Evolutionary conservation across 2,113 vertebrate species (phyloP).

Genomic region (Perognathus longimembris): DNA sequence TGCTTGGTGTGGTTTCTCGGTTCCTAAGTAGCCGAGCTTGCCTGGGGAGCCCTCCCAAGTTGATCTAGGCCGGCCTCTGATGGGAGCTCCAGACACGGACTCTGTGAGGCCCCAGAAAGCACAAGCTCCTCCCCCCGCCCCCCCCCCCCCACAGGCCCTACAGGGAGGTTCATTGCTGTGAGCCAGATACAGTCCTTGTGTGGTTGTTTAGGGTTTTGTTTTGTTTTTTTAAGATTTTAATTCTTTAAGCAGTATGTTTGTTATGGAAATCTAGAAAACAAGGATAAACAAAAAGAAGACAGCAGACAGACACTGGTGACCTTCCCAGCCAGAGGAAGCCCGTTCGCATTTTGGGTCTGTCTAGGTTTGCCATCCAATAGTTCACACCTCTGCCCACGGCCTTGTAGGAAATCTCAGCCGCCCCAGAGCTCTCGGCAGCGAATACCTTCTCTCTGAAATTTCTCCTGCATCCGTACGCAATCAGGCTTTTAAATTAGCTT

Average conservation of each 20-base stretch:
- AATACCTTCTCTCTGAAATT: too few species aligned
- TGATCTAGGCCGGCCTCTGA: not conserved
- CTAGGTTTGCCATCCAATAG: too few species aligned
- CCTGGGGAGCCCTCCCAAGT: not conserved
- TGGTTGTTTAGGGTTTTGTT: not conserved
- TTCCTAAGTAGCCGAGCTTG: not conserved
- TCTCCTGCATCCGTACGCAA: accelerated
- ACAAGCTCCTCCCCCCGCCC: accelerated
- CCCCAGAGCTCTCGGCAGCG: too few species aligned
- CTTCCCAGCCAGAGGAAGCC: too few species aligned
- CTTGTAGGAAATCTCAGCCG: accelerated
- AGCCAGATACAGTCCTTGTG: not conserved
- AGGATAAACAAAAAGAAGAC: not conserved
- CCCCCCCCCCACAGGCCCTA: accelerated
- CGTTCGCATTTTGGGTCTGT: accelerated
- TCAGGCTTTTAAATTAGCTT: not conserved
- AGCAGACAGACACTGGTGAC: not conserved
- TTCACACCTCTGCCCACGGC: not conserved
- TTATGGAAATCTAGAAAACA: not conserved
- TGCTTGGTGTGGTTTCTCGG: not conserved
- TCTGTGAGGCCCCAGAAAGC: too few species aligned
- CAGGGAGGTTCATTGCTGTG: not conserved
- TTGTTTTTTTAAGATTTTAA: too few species aligned
- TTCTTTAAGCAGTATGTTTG: not conserved
- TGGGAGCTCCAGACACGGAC: too few species aligned